These are phyloP conservation scores for human DNA, from an alignment of 2,113 vertebrate genomes.

Conservation along the genomic window GRCh38 chr4:139696001-139696500, in stretches of 20 bases:
- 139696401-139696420: not conserved
- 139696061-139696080: not conserved
- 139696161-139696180: not conserved
- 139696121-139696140: not conserved
- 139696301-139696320: not conserved
- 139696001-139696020: not conserved
- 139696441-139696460: not conserved
- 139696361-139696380: not conserved
- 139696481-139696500: not conserved
- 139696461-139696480: not conserved
- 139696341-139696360: not conserved
- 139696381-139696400: not conserved
- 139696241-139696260: not conserved
- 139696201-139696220: not conserved
- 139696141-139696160: not conserved
- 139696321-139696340: not conserved
- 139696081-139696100: not conserved
- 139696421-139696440: not conserved
- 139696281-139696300: not conserved
- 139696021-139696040: not conserved
- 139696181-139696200: not conserved
- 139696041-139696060: not conserved
- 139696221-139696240: not conserved
- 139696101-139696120: not conserved
- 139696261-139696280: not conserved